Evolutionary conservation across 2,797 vertebrate species (phyloP).

Genomic region (Otus scops): DNA sequence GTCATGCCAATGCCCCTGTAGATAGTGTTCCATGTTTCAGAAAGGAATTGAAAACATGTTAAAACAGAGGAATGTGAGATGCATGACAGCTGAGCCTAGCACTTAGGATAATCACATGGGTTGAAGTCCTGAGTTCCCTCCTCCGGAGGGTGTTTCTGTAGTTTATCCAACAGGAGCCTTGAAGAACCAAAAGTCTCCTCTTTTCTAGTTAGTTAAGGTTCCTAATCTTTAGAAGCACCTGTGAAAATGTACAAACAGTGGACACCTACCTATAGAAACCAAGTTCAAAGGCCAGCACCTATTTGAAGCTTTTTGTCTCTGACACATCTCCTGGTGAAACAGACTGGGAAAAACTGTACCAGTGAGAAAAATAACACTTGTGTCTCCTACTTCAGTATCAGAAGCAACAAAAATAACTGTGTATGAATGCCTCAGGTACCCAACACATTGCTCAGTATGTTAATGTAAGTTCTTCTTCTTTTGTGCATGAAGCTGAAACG

Average conservation of each 20-base stretch:
- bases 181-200: not conserved
- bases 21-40: not conserved
- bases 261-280: not conserved
- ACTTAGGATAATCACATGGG: not conserved
- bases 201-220: not conserved
- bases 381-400: not conserved
- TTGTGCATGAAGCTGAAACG: not conserved
- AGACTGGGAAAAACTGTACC: not conserved
- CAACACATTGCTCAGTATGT: not conserved
- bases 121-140: not conserved
- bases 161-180: not conserved
- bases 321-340: not conserved
- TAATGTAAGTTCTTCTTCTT: not conserved
- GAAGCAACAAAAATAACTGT: not conserved
- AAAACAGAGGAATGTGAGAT: not conserved
- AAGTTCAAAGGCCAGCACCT: not conserved
- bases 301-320: not conserved
- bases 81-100: not conserved
- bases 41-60: not conserved
- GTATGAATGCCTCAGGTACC: not conserved
- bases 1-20: not conserved
- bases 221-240: not conserved
- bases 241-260: not conserved
- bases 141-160: not conserved
- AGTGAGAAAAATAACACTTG: not conserved